These are phyloP conservation scores for Formicarius rufipectus DNA, from an alignment of 2,113 vertebrate genomes.

Conservation along the genomic window DNA sequence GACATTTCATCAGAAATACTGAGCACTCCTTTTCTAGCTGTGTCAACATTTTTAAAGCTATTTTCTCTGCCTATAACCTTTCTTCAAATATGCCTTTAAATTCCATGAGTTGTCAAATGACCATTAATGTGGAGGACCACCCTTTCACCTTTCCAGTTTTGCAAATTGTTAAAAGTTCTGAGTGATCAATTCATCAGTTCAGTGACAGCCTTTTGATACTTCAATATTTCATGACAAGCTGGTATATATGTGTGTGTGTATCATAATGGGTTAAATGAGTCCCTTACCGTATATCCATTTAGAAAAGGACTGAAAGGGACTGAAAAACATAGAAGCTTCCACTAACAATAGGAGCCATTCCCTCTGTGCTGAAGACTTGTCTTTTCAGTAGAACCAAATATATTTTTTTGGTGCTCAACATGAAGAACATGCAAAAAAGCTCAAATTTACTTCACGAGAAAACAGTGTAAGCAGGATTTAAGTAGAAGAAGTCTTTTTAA, in stretches of 20 bases:
- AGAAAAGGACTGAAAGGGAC: not conserved
- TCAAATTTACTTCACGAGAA: not conserved
- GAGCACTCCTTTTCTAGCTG: not conserved
- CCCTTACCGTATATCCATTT: not conserved
- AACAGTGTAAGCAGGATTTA: not conserved
- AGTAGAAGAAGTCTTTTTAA: not conserved
- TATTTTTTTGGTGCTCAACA: not conserved
- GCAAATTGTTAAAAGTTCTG: not conserved
- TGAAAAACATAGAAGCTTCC: not conserved
- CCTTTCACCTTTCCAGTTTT: not conserved
- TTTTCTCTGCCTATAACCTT: not conserved
- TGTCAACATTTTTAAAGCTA: not conserved
- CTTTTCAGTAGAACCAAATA: not conserved
- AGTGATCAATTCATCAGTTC: not conserved
- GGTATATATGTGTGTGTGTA: too few species aligned
- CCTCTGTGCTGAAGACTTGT: not conserved
- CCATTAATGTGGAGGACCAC: not conserved
- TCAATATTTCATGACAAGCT: not conserved
- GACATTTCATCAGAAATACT: not conserved
- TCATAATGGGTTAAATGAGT: not conserved
- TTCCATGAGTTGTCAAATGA: not conserved
- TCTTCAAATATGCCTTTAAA: not conserved
- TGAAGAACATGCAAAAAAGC: not conserved
- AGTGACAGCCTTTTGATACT: not conserved
- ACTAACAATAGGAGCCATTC: not conserved